These are phyloP conservation scores for Centruroides vittatus DNA, from an alignment of 1,140 invertebrate species.

Conservation along the genomic window DNA sequence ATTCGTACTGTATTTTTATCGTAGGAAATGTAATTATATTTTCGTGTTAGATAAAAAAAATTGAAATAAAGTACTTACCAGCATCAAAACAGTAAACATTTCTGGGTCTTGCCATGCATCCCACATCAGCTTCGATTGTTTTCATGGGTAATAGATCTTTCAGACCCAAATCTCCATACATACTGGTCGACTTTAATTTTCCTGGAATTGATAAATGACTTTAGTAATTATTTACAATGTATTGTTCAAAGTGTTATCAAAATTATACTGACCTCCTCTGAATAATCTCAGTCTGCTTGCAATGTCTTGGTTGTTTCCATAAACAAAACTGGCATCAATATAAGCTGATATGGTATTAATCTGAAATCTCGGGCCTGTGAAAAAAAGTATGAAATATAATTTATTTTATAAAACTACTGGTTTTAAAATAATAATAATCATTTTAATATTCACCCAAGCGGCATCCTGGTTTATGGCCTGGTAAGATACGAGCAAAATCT, in stretches of 20 bases:
- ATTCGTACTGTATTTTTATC: too few relatives aligned
- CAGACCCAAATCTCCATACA: constrained; percentile 69
- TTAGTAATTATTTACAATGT: not conserved
- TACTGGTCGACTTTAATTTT: constrained; percentile 37
- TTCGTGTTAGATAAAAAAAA: too few relatives aligned
- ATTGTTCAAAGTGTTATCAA: not conserved
- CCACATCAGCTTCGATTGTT: constrained; percentile 76
- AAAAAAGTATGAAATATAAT: constrained; percentile 1
- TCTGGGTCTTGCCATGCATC: constrained; percentile 56
- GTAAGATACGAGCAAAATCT: constrained; percentile 34
- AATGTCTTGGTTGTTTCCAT: constrained; percentile 33
- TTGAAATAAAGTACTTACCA: constrained; percentile 21
- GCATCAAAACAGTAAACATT: constrained; percentile 77
- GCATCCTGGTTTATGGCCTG: constrained; percentile 34
- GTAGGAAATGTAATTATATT: too few relatives aligned
- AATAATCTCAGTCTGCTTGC: constrained; percentile 33
- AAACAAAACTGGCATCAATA: constrained; percentile 38
- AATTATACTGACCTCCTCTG: constrained; percentile 27
- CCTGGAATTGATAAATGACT: constrained; percentile 4
- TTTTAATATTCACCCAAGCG: constrained; percentile 29
- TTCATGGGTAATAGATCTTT: constrained; percentile 77
- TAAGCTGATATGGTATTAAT: constrained; percentile 35
- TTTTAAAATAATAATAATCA: not conserved
- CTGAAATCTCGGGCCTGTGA: constrained; percentile 33
- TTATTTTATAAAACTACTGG: not conserved